Evolutionary conservation across 2,113 vertebrate genomes (phyloP).

Genomic region (Apeltes quadracus): DNA sequence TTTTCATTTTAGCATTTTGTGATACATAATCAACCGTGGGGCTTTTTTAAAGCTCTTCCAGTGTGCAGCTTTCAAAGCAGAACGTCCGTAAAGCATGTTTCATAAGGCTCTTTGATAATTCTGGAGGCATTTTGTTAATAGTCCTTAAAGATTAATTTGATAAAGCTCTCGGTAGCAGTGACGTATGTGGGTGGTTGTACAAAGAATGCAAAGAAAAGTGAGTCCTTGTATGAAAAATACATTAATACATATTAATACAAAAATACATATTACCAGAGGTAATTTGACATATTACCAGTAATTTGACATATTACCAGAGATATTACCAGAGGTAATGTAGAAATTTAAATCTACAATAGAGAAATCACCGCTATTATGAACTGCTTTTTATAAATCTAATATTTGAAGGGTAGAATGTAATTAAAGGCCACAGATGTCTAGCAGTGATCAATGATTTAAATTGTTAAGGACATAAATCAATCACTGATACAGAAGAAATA

Average conservation of each 20-base stretch:
- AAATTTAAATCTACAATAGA: not conserved
- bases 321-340: no score
- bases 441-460: not conserved
- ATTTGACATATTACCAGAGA: no score
- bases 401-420: not conserved
- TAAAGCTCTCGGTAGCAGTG: not conserved
- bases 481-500: not conserved
- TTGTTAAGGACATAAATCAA: not conserved
- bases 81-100: conserved; percentile 20
- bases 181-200: conserved; percentile 10
- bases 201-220: conserved; percentile 1
- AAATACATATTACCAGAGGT: no score
- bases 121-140: conserved; percentile 24
- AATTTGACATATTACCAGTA: no score
- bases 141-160: conserved; percentile 20
- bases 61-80: conserved; percentile 5
- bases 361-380: conserved; percentile 4
- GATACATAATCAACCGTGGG: not conserved
- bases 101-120: conserved; percentile 19
- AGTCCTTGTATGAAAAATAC: not conserved
- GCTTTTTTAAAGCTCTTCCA: conserved; percentile 27
- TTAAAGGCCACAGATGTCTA: not conserved
- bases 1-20: conserved; percentile 3
- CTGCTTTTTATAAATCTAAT: not conserved
- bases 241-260: no score